Evolutionary conservation across 2,888 invertebrate genomes (phyloP).

Genomic region (Rapana venosa): DNA sequence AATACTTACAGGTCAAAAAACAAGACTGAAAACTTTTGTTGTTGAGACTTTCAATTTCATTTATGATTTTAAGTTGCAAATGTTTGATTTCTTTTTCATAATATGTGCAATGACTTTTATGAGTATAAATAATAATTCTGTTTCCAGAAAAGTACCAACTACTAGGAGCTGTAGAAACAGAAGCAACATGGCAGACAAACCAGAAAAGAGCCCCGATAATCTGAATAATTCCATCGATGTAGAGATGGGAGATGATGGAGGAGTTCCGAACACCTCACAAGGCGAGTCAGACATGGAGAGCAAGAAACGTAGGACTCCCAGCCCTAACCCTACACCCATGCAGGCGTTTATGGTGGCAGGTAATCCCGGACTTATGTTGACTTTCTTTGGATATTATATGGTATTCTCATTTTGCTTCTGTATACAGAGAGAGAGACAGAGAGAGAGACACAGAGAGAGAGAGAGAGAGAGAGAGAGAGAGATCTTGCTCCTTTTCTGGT

Average conservation of each 20-base stretch:
- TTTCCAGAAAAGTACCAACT: neutral
- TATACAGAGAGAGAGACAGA: neutral
- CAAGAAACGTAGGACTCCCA: slow-evolving; percentile 61
- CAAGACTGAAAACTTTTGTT: neutral
- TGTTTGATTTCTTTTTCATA: neutral
- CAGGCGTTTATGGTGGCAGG: slow-evolving; percentile 57
- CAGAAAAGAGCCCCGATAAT: slow-evolving; percentile 44
- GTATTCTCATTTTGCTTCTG: too few species aligned
- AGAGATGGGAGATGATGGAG: slow-evolving; percentile 50
- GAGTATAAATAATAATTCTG: neutral
- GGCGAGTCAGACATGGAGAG: slow-evolving; percentile 51
- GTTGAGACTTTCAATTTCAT: neutral
- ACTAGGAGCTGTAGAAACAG: neutral
- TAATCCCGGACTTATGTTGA: slow-evolving; percentile 23
- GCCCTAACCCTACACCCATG: slow-evolving; percentile 52
- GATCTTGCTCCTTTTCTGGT: neutral
- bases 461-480: neutral
- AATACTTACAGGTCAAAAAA: too few species aligned
- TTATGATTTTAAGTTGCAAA: neutral
- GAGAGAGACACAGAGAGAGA: neutral
- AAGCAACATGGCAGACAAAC: slow-evolving; percentile 50
- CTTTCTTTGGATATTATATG: too few species aligned
- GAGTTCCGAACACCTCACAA: slow-evolving; percentile 48
- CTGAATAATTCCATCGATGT: slow-evolving; percentile 52
- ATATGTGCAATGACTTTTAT: too few species aligned